phyloP scores from a whole-genome alignment of 2,797 vertebrate genomes.

The Morelia viridis region DNA sequence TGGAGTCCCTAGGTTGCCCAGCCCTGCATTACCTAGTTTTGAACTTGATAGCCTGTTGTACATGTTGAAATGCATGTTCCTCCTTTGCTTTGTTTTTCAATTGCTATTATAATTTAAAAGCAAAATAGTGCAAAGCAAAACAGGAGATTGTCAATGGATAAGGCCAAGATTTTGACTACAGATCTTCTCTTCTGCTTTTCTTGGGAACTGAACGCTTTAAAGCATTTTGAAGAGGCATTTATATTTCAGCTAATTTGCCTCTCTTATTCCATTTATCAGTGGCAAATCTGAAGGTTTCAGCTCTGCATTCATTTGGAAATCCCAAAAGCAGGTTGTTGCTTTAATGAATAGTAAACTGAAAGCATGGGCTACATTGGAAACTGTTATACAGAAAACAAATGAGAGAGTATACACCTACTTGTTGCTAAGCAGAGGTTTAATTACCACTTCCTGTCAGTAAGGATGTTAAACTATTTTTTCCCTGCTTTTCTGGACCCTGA shows the following conservation, averaged over 20 bases:
- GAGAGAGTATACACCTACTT: slow-evolving; percentile 58
- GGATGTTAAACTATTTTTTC: slow-evolving; percentile 45
- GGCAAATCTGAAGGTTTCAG: background rate
- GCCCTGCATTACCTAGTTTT: background rate
- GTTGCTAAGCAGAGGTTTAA: slow-evolving; percentile 40
- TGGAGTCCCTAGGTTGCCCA: background rate
- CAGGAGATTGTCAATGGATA: background rate
- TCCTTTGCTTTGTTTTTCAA: background rate
- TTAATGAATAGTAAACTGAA: background rate
- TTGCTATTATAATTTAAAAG: background rate
- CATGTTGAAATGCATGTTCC: background rate
- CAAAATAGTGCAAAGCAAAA: background rate
- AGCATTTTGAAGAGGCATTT: background rate
- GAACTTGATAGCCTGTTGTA: background rate
- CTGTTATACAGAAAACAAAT: slow-evolving; percentile 5
- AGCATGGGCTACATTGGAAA: slow-evolving; percentile 6
- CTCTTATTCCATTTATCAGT: background rate
- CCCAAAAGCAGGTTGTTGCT: background rate
- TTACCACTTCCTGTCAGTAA: slow-evolving; percentile 47
- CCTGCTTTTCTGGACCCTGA: slow-evolving; percentile 30
- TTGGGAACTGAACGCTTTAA: too few relatives aligned
- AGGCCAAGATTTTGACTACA: background rate
- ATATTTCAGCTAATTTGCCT: background rate
- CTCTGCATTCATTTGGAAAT: accelerated
- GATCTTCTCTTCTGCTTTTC: accelerated